Base-by-base conservation (phyloP, 1,140 invertebrate species). In the Drosophila arizonae region DNA sequence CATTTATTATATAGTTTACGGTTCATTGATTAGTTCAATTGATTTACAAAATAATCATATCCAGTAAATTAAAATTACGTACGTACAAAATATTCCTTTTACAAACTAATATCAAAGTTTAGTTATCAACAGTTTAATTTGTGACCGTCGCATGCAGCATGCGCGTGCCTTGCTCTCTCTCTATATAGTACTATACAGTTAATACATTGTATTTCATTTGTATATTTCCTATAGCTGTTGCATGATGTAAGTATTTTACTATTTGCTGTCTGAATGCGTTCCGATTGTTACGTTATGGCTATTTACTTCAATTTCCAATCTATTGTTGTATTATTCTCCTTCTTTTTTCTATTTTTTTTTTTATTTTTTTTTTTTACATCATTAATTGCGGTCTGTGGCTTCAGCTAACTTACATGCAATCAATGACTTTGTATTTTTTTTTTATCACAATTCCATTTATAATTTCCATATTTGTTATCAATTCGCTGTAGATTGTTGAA, bases 91-190 rank as follows among this genome's bases (percentile, higher is more conserved):
- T 81, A 84, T 80, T 73, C 66, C 68, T 51, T 88, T 87, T 84
- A 88, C 77, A 98, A 98, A 91, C 98, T 98, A 94, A 96, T 96
- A 90, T 94, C 97, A 92, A 96, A 96, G 96, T 97, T 94, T 95
- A 96, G 73, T 84, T 90, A 90, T 90, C 89, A 90, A 89, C 89
- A 90, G 89, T 90, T 90, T 89, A 89, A 89, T 90, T 90, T 68
- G 72, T 86, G 74, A 72, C 66, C 72, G 58, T 60, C 79, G 76
- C 84, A 86, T 87, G 82, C 76, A 72, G 57, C 84, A 88, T 84
- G 84, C 85, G 96, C 58, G 89, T 86, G 81, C 71, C 77, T 81
- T 90, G 79, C 81, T 90, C 88, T 91, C 54, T 54, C 54, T 54
- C 26, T 58, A 56, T 62, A 56, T 62, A 39, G 69, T 72, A 62